phyloP scores from a whole-genome alignment of 2,797 vertebrate genomes.

The Artibeus lituratus region DNA sequence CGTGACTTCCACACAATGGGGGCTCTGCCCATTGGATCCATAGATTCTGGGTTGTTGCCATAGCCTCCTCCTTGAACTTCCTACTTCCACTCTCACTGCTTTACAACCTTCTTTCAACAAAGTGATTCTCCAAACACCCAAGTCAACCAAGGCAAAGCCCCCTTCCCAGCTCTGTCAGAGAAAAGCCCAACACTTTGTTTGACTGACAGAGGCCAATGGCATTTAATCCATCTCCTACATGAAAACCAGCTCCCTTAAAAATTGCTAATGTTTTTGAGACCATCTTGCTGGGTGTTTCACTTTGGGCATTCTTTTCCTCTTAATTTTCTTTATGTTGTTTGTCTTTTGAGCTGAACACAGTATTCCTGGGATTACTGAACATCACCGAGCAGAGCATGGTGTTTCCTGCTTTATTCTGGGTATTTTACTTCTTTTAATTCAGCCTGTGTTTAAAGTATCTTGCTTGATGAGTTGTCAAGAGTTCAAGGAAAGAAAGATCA shows the following conservation, averaged over 20 bases:
- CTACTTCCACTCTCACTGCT: slow-evolving; percentile 3
- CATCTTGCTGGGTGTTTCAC: not conserved
- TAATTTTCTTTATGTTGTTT: not conserved
- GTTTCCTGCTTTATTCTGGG: not conserved
- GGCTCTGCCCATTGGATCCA: not conserved
- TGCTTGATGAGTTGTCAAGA: slow-evolving; percentile 6
- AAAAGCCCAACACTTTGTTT: not conserved
- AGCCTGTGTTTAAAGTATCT: not conserved
- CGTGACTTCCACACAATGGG: not conserved
- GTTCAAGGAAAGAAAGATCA: not conserved
- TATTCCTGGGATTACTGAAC: not conserved
- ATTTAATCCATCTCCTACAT: not conserved
- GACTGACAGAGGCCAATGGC: not conserved
- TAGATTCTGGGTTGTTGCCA: not conserved
- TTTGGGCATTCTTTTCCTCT: not conserved
- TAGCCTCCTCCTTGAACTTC: not conserved
- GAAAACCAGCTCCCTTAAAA: not conserved
- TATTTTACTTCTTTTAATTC: not conserved
- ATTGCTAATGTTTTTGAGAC: not conserved
- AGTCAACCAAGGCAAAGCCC: not conserved
- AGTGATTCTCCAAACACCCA: not conserved
- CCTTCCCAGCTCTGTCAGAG: not conserved
- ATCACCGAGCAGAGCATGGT: not conserved
- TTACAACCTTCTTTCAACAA: not conserved
- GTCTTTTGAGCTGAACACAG: not conserved